phyloP scores from a whole-genome alignment of 2,113 vertebrate genomes.

The Bos indicus region DNA sequence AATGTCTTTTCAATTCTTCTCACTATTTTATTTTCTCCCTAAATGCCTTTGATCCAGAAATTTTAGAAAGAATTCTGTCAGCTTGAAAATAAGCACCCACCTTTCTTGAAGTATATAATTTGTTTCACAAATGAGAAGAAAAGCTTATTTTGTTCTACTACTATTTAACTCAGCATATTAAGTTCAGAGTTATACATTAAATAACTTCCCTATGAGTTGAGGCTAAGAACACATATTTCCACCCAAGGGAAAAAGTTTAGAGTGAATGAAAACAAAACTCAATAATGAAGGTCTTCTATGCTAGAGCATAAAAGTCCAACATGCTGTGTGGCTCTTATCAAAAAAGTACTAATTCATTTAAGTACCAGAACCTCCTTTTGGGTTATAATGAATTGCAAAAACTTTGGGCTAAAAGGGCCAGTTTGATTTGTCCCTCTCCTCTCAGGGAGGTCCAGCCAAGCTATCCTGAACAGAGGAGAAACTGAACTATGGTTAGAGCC shows the following conservation, averaged over 20 bases:
- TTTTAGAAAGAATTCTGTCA: constrained; percentile 22
- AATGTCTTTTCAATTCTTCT: neutral
- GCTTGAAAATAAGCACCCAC: constrained; percentile 14
- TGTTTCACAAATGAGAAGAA: constrained; percentile 26
- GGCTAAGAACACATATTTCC: constrained; percentile 44
- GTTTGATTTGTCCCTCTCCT: neutral
- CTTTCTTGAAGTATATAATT: constrained; percentile 26
- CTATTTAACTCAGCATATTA: constrained; percentile 51
- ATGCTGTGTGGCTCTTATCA: constrained; percentile 18
- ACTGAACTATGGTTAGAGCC: neutral
- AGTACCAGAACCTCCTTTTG: neutral
- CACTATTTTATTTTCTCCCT: constrained; percentile 1
- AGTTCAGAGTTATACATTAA: constrained; percentile 58
- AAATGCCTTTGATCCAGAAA: neutral
- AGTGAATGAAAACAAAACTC: constrained; percentile 59
- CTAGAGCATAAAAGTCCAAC: neutral
- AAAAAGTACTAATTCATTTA: neutral
- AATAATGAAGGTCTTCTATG: constrained; percentile 56
- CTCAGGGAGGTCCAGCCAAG: constrained; percentile 7
- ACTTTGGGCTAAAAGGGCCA: neutral
- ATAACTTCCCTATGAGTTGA: constrained; percentile 45
- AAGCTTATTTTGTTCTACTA: constrained; percentile 23
- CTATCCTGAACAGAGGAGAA: neutral
- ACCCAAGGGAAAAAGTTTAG: constrained; percentile 43
- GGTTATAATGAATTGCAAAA: constrained; percentile 2